Evolutionary conservation across 2,888 invertebrate genomes (phyloP).

Genomic region (Diloba caeruleocephala): DNA sequence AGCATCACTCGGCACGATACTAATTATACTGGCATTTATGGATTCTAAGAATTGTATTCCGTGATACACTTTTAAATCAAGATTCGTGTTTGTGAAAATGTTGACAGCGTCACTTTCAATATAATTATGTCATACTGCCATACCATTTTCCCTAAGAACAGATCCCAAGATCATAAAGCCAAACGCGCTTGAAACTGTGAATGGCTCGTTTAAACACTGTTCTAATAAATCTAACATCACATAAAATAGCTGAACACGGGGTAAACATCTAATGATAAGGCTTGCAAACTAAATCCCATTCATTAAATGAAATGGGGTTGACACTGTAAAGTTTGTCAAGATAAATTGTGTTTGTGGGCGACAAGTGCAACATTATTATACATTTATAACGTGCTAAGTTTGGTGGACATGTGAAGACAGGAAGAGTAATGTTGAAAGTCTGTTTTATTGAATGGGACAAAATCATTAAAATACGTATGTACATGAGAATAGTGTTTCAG

Average conservation of each 20-base stretch:
- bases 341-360: slow-evolving; percentile 58
- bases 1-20: no score
- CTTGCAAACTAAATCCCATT: slow-evolving; percentile 56
- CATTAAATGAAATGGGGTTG: slow-evolving; percentile 73
- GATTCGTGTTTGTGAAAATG: no score
- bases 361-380: slow-evolving; percentile 53
- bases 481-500: background rate
- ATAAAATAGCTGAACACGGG: slow-evolving; percentile 28
- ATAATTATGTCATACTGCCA: no score
- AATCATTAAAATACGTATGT: slow-evolving; percentile 1
- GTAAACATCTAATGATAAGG: slow-evolving; percentile 43
- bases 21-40: no score
- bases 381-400: slow-evolving; percentile 56
- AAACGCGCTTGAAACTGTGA: slow-evolving; percentile 9
- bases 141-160: no score
- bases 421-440: slow-evolving; percentile 31
- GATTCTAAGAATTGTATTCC: no score
- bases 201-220: slow-evolving; percentile 25
- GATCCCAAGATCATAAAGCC: slow-evolving; percentile 1
- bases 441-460: slow-evolving; percentile 18
- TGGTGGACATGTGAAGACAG: slow-evolving; percentile 18
- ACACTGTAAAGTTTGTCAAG: slow-evolving; percentile 63
- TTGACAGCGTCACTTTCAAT: no score
- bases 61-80: no score
- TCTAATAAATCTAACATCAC: slow-evolving; percentile 20